These are phyloP conservation scores for Bagarius yarrelli DNA, from an alignment of 2,113 vertebrate genomes.

Conservation along the genomic window DNA sequence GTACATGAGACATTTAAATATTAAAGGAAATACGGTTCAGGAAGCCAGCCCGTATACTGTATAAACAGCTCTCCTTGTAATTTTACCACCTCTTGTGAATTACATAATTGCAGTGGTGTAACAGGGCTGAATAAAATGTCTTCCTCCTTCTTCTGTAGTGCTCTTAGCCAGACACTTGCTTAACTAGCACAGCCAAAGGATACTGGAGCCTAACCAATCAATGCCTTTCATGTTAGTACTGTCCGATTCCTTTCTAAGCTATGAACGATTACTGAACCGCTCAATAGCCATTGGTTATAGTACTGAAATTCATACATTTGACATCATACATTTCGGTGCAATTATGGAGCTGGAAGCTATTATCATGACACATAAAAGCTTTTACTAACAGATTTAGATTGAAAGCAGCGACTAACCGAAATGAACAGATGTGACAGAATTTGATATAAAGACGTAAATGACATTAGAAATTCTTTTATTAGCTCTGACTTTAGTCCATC, in stretches of 20 bases:
- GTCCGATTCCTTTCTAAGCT: neutral
- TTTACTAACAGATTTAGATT: neutral
- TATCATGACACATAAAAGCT: neutral
- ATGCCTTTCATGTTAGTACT: neutral
- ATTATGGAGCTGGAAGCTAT: neutral
- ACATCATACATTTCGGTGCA: slow-evolving; percentile 15
- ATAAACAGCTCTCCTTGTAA: slow-evolving; percentile 4
- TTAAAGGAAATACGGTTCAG: neutral
- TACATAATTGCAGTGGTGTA: slow-evolving; percentile 27
- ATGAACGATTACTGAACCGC: neutral
- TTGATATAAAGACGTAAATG: neutral
- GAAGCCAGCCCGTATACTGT: neutral
- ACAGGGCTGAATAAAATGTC: slow-evolving; percentile 2
- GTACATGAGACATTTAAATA: slow-evolving; percentile 5
- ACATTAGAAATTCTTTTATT: slow-evolving; percentile 21
- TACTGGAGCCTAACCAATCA: neutral
- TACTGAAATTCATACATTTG: slow-evolving; percentile 1
- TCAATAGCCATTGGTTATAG: neutral
- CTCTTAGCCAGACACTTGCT: neutral
- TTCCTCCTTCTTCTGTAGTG: neutral
- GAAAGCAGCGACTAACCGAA: neutral
- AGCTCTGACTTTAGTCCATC: neutral
- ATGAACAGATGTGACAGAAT: slow-evolving; percentile 15
- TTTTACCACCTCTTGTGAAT: slow-evolving; percentile 23
- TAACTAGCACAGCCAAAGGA: neutral